These are phyloP conservation scores for Sarcophaga rosellei DNA, from an alignment of 2,888 invertebrate genomes.

Conservation along the genomic window DNA sequence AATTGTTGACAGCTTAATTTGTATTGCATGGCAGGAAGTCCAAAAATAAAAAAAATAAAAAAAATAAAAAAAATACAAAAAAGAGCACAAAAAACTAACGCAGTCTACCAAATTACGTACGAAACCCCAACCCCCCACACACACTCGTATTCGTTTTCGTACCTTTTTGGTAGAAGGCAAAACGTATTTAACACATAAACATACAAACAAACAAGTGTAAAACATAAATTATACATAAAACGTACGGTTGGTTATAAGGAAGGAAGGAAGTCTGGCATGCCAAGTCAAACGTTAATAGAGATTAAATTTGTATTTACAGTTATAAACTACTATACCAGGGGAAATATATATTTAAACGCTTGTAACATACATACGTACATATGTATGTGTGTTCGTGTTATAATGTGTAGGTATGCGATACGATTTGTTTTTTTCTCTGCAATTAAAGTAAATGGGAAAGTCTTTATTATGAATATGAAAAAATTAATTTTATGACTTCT, in stretches of 20 bases:
- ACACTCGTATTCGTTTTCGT: background rate
- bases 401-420: no score
- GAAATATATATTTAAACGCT: no score
- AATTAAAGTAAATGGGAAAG: no score
- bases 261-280: constrained; percentile 67
- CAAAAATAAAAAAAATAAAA: constrained; percentile 35
- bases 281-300: constrained; percentile 67
- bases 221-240: constrained; percentile 45
- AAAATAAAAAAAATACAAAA: constrained; percentile 41
- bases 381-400: no score
- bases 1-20: constrained; percentile 72
- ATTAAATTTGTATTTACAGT: constrained; percentile 55
- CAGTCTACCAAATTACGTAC: constrained; percentile 49
- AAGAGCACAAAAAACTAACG: constrained; percentile 3
- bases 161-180: no score
- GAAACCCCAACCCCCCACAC: background rate
- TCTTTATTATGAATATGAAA: no score
- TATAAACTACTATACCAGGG: constrained; percentile 30
- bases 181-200: background rate
- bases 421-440: no score
- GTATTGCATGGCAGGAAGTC: constrained; percentile 69
- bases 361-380: no score
- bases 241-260: constrained; percentile 15
- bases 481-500: no score
- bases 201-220: constrained; percentile 9